Evolutionary conservation across 2,888 invertebrate genomes (phyloP), one percentile per base, ranked within the genome.

Genomic region (Drosophila barbarae): DNA sequence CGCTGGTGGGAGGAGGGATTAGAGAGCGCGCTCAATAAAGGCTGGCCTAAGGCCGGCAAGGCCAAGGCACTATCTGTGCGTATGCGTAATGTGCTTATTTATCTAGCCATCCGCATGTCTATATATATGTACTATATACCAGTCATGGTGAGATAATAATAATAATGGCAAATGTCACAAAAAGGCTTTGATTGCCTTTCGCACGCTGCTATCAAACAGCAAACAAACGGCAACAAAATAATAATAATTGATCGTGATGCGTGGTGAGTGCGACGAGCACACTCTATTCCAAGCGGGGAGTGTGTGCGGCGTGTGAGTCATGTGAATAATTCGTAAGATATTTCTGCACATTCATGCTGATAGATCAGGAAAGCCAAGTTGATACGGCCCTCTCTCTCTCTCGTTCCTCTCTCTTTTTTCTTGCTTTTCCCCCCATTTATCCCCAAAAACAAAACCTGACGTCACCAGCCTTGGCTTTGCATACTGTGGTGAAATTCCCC

Each of bases 401-500:
- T n/a, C n/a, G n/a, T n/a, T n/a, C n/a, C n/a, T n/a, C n/a, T n/a
- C n/a, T n/a, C n/a, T n/a, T n/a, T n/a, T n/a, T n/a, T n/a, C n/a
- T n/a, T n/a, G n/a, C n/a, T n/a, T n/a, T n/a, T n/a, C n/a, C n/a
- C n/a, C n/a, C n/a, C 18, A 44, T 50, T 60, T 73, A 44, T 79
- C 50, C 65, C 42, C 32, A 26, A 36, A 36, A 26, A 13, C 42
- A 34, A 36, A 26, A 13, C 46, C 42, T 41, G 50, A 50, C 41
- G 61, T 61, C 50, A 61, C 23, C 23, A 23, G 4, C 4, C 15
- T n/a, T n/a, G 30, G 47, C 56, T 51, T 61, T 65, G 59, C 57
- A 46, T 47, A 58, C 55, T 52, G n/a, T 78, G 82, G 77, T 74
- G 82, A 78, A 78, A 81, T 78, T 49, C 38, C 26, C 35, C 28